These are phyloP conservation scores for Enteromius mattozi DNA, from an alignment of 2,797 vertebrate genomes.

Conservation along the genomic window DNA sequence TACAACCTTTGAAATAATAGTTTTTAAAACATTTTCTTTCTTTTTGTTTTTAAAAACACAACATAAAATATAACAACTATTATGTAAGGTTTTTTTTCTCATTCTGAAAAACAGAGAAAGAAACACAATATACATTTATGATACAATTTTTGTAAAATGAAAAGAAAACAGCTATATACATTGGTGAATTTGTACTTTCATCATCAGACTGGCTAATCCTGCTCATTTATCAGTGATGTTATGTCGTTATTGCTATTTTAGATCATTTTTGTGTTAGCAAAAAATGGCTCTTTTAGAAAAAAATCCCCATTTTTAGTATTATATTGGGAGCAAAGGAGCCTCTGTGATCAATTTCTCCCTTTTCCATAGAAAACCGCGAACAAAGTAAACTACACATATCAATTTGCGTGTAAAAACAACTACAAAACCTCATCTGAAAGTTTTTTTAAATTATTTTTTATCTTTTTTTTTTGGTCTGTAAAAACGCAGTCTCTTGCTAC, in stretches of 20 bases:
- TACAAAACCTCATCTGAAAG: constrained; percentile 73
- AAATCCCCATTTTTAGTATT: constrained; percentile 72
- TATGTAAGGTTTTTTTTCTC: constrained; percentile 84
- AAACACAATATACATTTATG: constrained; percentile 91
- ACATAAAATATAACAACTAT: constrained; percentile 85
- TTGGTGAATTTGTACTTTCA: constrained; percentile 78
- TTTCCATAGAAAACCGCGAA: constrained; percentile 75
- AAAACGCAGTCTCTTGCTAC: constrained; percentile 61
- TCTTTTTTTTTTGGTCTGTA: constrained; percentile 57
- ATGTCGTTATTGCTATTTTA: constrained; percentile 92
- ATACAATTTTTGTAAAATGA: constrained; percentile 86
- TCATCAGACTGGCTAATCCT: constrained; percentile 87
- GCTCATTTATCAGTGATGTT: constrained; percentile 72
- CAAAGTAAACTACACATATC: constrained; percentile 75
- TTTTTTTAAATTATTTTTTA: constrained; percentile 55
- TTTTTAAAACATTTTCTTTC: constrained; percentile 73
- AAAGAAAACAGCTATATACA: constrained; percentile 87
- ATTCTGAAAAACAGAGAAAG: constrained; percentile 82
- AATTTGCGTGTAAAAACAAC: constrained; percentile 78
- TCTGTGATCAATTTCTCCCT: constrained; percentile 74
- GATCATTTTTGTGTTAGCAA: constrained; percentile 82
- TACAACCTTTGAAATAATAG: constrained; percentile 61
- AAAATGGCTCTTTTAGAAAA: constrained; percentile 77
- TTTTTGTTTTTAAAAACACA: constrained; percentile 81
- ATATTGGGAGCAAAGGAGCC: constrained; percentile 79